A percentile compares a stretch with the other conserved stretches of the same genome.
These are phyloP conservation scores for Scatophagus argus DNA, from an alignment of 2,113 vertebrate species.

Conservation along the genomic window DNA sequence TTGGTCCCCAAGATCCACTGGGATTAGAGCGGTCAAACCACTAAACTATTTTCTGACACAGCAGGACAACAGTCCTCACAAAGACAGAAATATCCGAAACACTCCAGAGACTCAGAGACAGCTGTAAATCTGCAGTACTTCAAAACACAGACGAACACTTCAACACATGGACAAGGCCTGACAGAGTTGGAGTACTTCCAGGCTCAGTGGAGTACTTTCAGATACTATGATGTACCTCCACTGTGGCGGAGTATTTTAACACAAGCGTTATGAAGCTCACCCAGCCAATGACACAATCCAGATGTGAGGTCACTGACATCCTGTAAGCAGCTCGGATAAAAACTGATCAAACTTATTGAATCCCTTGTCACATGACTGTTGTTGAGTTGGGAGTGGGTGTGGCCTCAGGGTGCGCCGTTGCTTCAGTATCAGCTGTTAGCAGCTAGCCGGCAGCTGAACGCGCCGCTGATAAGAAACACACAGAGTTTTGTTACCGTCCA, in stretches of 20 bases:
- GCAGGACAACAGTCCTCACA: not conserved
- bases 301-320: too few relatives aligned
- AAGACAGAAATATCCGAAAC: too few relatives aligned
- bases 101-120: too few relatives aligned
- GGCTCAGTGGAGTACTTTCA: not conserved
- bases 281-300: not conserved
- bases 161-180: too few relatives aligned
- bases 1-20: not conserved
- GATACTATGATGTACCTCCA: not conserved
- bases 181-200: not conserved
- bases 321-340: not conserved
- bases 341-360: not conserved
- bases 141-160: too few relatives aligned
- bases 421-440: constrained; percentile 49
- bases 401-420: not conserved
- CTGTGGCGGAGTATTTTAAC: too few relatives aligned
- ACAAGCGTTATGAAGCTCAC: too few relatives aligned
- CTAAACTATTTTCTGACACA: not conserved
- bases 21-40: constrained; percentile 25
- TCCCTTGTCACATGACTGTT: not conserved
- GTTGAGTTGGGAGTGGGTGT: not conserved
- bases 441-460: not conserved
- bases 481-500: too few relatives aligned
- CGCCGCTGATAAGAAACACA: not conserved
- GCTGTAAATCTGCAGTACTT: too few relatives aligned